Evolutionary conservation across 1,140 invertebrate species (phyloP).

Genomic region (Halesus radiatus): DNA sequence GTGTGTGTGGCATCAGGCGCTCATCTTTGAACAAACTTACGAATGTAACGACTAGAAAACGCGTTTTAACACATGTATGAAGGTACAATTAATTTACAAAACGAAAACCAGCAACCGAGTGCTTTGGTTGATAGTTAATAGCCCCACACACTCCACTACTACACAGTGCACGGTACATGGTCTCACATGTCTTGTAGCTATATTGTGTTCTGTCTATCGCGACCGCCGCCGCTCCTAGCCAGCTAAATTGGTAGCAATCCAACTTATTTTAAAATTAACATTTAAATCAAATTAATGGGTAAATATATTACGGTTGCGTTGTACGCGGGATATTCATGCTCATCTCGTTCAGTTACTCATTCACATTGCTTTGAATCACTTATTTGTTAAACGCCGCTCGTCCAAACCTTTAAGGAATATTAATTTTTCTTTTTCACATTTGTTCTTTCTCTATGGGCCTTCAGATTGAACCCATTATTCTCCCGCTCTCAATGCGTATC

Average conservation of each 20-base stretch:
- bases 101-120: conserved; percentile 23
- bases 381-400: too few species aligned
- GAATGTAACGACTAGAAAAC: conserved; percentile 5
- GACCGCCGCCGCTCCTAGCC: conserved; percentile 15
- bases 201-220: not conserved
- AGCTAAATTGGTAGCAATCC: conserved; percentile 41
- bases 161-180: not conserved
- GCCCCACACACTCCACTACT: not conserved
- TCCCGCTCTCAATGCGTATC: too few species aligned
- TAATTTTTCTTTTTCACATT: too few species aligned
- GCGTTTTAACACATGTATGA: conserved; percentile 11
- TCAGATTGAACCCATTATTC: too few species aligned
- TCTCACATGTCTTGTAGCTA: conserved; percentile 8
- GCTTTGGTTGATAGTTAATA: conserved; percentile 24
- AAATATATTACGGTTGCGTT: conserved; percentile 49
- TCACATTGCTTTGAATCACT: not conserved
- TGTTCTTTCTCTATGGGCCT: too few species aligned
- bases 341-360: conserved; percentile 3
- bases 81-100: not conserved
- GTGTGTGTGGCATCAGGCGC: too few species aligned
- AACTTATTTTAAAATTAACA: conserved; percentile 51
- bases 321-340: conserved; percentile 25
- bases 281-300: conserved; percentile 56
- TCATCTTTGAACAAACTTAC: not conserved
- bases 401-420: too few species aligned